Evolutionary conservation across 92 coral and sea anemone genomes (phyloP).

Genomic region (Micromussa lordhowensis): DNA sequence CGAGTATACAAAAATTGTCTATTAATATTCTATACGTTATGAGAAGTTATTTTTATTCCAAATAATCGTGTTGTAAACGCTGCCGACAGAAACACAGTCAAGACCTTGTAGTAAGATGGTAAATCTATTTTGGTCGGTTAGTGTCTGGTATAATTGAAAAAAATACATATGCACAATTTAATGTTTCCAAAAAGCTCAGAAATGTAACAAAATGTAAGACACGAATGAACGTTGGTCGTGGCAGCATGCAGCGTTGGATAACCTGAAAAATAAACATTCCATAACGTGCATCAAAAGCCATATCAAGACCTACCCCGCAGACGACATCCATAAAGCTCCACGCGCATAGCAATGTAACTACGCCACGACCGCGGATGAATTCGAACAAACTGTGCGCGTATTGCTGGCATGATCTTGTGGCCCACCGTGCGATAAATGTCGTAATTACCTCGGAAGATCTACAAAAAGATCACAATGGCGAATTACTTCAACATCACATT

Average conservation of each 20-base stretch:
- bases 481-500: neutral
- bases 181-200: too few species aligned
- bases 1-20: too few species aligned
- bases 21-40: too few species aligned
- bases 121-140: neutral
- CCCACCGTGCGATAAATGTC: conserved; percentile 53
- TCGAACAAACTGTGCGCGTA: conserved; percentile 51
- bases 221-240: neutral
- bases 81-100: too few species aligned
- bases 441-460: conserved; percentile 54
- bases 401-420: conserved; percentile 53
- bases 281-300: neutral
- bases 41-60: neutral
- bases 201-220: neutral
- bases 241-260: too few species aligned
- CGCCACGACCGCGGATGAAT: conserved; percentile 32
- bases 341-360: conserved; percentile 40
- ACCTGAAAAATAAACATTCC: neutral
- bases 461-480: neutral
- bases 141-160: neutral
- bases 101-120: neutral
- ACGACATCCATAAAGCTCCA: conserved; percentile 60
- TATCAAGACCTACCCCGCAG: conserved; percentile 22
- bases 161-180: too few species aligned
- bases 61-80: too few species aligned